These are phyloP conservation scores for Drosophila putrida DNA, from an alignment of 2,888 invertebrate species.

Conservation along the genomic window DNA sequence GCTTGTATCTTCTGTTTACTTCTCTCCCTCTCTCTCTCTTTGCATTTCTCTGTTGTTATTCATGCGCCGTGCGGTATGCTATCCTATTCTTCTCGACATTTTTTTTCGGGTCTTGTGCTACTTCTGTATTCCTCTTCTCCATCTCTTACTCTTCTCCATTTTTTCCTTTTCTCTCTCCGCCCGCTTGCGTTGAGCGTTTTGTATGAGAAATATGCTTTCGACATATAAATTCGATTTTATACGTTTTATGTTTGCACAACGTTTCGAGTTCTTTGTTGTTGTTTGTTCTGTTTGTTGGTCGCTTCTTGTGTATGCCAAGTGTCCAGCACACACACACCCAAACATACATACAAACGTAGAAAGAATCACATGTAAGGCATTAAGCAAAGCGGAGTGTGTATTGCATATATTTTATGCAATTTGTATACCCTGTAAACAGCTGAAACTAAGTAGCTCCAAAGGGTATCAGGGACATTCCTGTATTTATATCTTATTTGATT, in stretches of 20 bases:
- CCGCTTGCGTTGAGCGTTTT: slow-evolving; percentile 47
- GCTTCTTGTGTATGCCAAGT: slow-evolving; percentile 69
- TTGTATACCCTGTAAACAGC: slow-evolving; percentile 9
- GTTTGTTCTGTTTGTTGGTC: slow-evolving; percentile 62
- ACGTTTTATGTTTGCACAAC: slow-evolving; percentile 74
- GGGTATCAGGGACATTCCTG: not conserved
- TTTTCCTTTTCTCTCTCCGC: not conserved
- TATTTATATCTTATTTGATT: too few relatives aligned
- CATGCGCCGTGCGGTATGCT: slow-evolving; percentile 12
- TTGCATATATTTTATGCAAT: slow-evolving; percentile 56
- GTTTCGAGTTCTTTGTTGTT: slow-evolving; percentile 34
- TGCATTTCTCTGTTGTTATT: slow-evolving; percentile 8
- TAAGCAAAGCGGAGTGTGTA: slow-evolving; percentile 26
- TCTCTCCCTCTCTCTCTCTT: not conserved
- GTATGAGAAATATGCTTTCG: slow-evolving; percentile 73
- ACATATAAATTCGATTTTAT: slow-evolving; percentile 80
- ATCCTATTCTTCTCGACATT: not conserved
- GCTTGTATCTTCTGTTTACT: not conserved
- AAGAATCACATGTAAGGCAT: slow-evolving; percentile 46
- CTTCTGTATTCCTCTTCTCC: slow-evolving; percentile 10
- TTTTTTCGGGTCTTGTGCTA: slow-evolving; percentile 21
- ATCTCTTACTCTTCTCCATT: slow-evolving; percentile 6
- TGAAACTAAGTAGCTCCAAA: not conserved
- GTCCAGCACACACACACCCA: slow-evolving; percentile 43
- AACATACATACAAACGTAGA: slow-evolving; percentile 16